Base-by-base conservation (phyloP, 2,797 vertebrate species). In the Acipenser oxyrinchus region DNA sequence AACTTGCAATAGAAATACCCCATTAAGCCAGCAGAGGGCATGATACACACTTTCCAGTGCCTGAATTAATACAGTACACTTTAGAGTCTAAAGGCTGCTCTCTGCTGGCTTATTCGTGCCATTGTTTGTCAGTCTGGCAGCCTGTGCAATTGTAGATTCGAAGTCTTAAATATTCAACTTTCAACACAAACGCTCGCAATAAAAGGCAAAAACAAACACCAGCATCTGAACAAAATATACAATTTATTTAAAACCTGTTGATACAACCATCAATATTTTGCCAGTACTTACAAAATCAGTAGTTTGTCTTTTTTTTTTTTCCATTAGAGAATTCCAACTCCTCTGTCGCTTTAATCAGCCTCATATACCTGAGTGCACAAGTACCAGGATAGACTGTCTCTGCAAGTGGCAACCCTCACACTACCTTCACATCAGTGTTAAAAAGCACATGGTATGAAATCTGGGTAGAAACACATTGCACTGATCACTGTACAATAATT, bases 191-290 rank as follows among this genome's bases (percentile, higher is more conserved):
- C n/a, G 51, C 37, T 53, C 7, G 2, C 50, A 8, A 3, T 72
- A n/a, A 13, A 55, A 57, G 65, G 77, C 66, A 70, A 3, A 63
- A 57, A 12, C 79, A 66, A 79, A 85, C 55, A 58, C 12, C 55
- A 11, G 13, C 9, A 11, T 58, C 77, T 81, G 83, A 83, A 81
- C 84, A 88, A 89, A 89, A 89, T 89, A 89, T 87, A 89, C 86
- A 86, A 84, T 90, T 90, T 90, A 90, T 89, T 89, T 76, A 84
- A 89, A 90, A 89, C 83, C 83, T 87, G 84, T 88, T 83, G 88
- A 86, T 85, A 82, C 80, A 84, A 75, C 82, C 80, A 82, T 87
- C 80, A 83, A 75, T 86, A 81, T 85, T 76, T 79, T 86, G 15
- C 82, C 83, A 86, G 82, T 81, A 86, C 84, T 88, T 86, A 88